Base-by-base conservation (phyloP, 2,797 vertebrate genomes). In the Takifugu ocellatus region DNA sequence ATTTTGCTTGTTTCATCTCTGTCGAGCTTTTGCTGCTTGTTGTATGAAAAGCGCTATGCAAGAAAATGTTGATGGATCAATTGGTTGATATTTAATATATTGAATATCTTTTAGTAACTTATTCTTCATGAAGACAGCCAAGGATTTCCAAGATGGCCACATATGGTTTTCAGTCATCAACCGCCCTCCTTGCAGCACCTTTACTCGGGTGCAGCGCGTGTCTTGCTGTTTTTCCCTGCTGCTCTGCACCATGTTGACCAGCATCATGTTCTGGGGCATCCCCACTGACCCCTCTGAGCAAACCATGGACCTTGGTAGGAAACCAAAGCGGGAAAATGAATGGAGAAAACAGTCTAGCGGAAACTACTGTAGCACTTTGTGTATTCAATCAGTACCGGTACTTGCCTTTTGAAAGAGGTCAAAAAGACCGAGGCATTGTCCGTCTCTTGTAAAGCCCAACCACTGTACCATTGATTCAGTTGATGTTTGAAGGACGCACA, bases 221-320 rank as follows among this genome's bases (percentile, higher is more conserved):
- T 99, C 96, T 5, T 98, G 96, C 49, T 99, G 96, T 69, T 97
- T 97, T 71, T 98, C 96, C 0, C 84, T 98, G 75, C 90, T 99
- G 24, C 91, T 98, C 27, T 97, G 97, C 83, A 99, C 97, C 60
- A 97, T 98, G 96, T 82, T 98, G 74, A 97, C 95, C 51, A 97
- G 93, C 83, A 95, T 99, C 84, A 96, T 98, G 91, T 98, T 99
- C 82, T 98, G 94, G 93, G 96, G 96, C 2, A 85, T 99, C 54
- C 96, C 96, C 17, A 94, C 90, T 53, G 91, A 95, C 66, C 95
- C 96, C 0, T 92, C 93, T 11, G 95, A 98, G 83, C 96, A 97
- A 84, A 97, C 94, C 74, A 96, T 96, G 95, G 95, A 97, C 80
- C 78, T 98, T 61, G 96, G 97, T 99, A 92, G 27, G 74, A 47